phyloP scores from a whole-genome alignment of 2,888 invertebrate species.

The Druceiella hillmani region DNA sequence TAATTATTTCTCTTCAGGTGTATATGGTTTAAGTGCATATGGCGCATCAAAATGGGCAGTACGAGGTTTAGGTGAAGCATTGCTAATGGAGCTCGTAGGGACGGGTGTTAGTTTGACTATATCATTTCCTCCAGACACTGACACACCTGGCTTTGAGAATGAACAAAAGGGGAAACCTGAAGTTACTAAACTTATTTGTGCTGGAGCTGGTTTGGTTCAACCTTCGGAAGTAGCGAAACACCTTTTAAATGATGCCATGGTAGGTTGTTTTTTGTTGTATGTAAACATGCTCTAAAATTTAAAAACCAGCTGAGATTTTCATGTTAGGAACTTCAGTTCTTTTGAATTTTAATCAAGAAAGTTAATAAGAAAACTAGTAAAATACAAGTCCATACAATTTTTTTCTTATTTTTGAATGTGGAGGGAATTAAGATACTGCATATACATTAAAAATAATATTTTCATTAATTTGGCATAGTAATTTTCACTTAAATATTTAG shows the following conservation, averaged over 20 bases:
- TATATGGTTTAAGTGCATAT: conserved; percentile 92
- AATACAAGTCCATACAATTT: not conserved
- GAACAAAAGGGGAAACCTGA: conserved; percentile 84
- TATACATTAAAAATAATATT: too few relatives aligned
- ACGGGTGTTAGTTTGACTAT: conserved; percentile 80
- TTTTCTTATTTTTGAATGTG: not conserved
- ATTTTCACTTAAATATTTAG: too few relatives aligned
- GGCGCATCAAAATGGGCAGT: conserved; percentile 93
- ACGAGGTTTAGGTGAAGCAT: conserved; percentile 87
- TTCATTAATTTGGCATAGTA: too few relatives aligned
- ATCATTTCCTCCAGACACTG: conserved; percentile 91
- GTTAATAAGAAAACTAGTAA: too few relatives aligned
- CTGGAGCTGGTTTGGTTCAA: conserved; percentile 67
- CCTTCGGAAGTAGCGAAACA: conserved; percentile 76
- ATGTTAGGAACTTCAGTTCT: not conserved
- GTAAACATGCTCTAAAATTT: too few relatives aligned
- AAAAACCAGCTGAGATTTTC: too few relatives aligned
- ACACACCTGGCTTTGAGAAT: conserved; percentile 89
- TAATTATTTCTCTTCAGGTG: conserved; percentile 59
- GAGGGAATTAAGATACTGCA: too few relatives aligned
- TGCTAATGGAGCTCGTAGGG: conserved; percentile 89
- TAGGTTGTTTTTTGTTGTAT: too few relatives aligned
- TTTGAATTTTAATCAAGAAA: conserved; percentile 14
- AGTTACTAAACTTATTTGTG: conserved; percentile 83
- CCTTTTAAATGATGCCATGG: conserved; percentile 76